A percentile compares a stretch with the other conserved stretches of the same genome.
These are phyloP conservation scores for Microtus pennsylvanicus DNA, from an alignment of 2,113 vertebrate genomes.

Conservation along the genomic window DNA sequence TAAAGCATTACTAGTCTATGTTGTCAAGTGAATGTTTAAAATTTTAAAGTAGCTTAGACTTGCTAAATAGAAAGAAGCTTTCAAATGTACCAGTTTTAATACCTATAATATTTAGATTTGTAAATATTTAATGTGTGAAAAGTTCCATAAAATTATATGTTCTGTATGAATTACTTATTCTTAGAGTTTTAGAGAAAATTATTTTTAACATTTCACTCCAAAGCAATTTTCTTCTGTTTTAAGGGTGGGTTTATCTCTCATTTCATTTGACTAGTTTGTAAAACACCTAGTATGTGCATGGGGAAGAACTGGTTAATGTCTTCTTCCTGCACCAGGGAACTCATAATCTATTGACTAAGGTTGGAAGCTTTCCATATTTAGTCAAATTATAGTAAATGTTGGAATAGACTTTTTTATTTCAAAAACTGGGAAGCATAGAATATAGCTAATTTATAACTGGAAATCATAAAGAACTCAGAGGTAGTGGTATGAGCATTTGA, in stretches of 20 bases:
- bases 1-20: not conserved
- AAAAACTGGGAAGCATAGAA: not conserved
- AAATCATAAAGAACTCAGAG: not conserved
- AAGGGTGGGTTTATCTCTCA: not conserved
- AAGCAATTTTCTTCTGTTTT: slow-evolving; percentile 9
- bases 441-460: not conserved
- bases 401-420: not conserved
- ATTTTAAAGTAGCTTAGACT: slow-evolving; percentile 6
- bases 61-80: slow-evolving; percentile 29
- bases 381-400: slow-evolving; percentile 5
- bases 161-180: slow-evolving; percentile 39
- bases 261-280: slow-evolving; percentile 39
- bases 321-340: not conserved
- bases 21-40: slow-evolving; percentile 50
- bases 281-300: not conserved
- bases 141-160: slow-evolving; percentile 25
- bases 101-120: slow-evolving; percentile 53
- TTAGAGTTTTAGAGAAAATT: slow-evolving; percentile 8
- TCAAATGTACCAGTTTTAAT: slow-evolving; percentile 32
- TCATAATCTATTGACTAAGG: not conserved
- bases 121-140: slow-evolving; percentile 47
- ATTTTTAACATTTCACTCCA: slow-evolving; percentile 22
- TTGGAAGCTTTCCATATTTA: not conserved
- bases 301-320: not conserved
- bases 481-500: not conserved